phyloP scores from a whole-genome alignment of 2,113 vertebrate species.

The Himantopus leucocephalus region DNA sequence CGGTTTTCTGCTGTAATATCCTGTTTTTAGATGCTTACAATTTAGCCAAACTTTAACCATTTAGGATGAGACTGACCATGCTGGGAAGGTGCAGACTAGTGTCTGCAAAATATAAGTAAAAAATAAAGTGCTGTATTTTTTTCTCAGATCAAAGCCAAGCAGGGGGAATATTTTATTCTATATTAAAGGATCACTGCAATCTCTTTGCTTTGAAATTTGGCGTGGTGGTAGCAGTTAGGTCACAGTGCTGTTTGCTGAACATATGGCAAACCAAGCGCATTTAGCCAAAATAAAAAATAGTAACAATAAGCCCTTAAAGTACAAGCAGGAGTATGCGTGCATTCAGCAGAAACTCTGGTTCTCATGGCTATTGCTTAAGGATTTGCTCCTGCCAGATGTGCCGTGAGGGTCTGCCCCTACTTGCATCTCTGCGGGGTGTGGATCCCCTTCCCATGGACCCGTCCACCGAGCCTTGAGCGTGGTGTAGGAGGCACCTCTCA shows the following conservation, averaged over 20 bases:
- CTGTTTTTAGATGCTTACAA: constrained; percentile 1
- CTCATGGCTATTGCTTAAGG: not conserved
- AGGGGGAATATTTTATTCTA: not conserved
- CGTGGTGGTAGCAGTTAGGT: constrained; percentile 3
- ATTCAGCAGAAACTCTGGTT: not conserved
- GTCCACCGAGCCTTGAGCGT: accelerated
- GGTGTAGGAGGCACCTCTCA: not conserved
- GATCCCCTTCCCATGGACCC: not conserved
- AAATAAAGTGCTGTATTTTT: not conserved
- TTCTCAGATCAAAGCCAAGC: not conserved
- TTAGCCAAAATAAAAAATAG: constrained; percentile 36
- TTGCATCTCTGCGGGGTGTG: not conserved
- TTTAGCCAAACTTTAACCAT: constrained; percentile 35
- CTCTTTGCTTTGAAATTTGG: constrained; percentile 33
- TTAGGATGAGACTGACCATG: not conserved
- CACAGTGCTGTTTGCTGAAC: constrained; percentile 29
- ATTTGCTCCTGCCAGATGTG: not conserved
- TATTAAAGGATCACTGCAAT: not conserved
- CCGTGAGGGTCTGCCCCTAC: not conserved
- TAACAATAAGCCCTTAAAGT: not conserved
- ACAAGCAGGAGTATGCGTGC: not conserved
- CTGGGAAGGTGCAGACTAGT: accelerated
- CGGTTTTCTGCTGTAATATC: constrained; percentile 21
- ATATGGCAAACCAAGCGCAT: constrained; percentile 42
- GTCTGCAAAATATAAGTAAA: not conserved